phyloP scores from a whole-genome alignment of 2,113 vertebrate genomes.

The Otolemur garnettii region DNA sequence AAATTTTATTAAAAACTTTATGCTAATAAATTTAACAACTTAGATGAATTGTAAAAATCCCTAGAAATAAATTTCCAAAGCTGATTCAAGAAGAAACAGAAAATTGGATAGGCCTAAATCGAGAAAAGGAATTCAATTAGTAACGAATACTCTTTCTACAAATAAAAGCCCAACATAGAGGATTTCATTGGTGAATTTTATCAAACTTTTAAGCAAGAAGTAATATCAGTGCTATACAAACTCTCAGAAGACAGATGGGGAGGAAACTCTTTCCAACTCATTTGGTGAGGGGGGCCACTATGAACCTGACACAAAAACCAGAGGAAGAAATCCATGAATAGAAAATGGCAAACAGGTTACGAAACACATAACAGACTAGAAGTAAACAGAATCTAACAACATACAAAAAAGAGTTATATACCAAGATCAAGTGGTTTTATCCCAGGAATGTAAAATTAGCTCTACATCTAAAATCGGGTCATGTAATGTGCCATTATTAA shows the following conservation, averaged over 20 bases:
- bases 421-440: not conserved
- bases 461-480: not conserved
- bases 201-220: constrained; percentile 2
- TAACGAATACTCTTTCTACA: not conserved
- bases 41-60: constrained; percentile 9
- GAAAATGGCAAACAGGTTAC: not conserved
- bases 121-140: constrained; percentile 35
- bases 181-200: not conserved
- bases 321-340: not conserved
- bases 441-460: not conserved
- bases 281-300: not conserved
- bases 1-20: constrained; percentile 32
- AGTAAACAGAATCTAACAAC: not conserved
- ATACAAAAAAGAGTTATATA: not conserved
- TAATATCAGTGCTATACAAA: not conserved
- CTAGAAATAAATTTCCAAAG: not conserved
- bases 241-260: not conserved
- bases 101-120: not conserved
- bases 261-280: not conserved
- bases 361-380: constrained; percentile 12
- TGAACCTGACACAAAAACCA: constrained; percentile 3
- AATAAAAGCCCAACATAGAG: not conserved
- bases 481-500: not conserved
- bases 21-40: constrained; percentile 2
- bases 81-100: not conserved